Base-by-base conservation (phyloP, 2,113 vertebrate genomes). In the Stegostoma tigrinum region DNA sequence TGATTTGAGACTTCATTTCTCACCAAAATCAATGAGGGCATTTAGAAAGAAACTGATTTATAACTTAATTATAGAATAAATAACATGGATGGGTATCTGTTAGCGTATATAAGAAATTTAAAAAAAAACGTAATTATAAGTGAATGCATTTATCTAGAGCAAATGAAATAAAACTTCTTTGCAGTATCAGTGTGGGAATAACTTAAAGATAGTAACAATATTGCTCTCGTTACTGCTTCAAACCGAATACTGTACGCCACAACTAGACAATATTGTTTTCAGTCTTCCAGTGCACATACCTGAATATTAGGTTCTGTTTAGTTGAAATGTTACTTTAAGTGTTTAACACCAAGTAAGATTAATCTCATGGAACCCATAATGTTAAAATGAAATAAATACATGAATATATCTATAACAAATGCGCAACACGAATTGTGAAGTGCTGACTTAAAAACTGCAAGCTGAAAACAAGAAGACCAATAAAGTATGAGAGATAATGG, bases 1-100 rank as follows among this genome's bases (percentile, higher is more conserved):
- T 95, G 93, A 95, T 72, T 52, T 72, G 93, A 67, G 67, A 94
- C 66, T 42, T 94, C 66, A 94, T 94, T 94, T 94, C 38, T 70
- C 91, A 48, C 86, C 21, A 14, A 94, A 95, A 95, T 72, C 93
- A 95, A 95, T 95, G 45, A 72, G 93, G 48, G 72, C 93, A 70
- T 95, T 95, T 95, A 52, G 72, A 95, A 95, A 95, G 66, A 27
- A 48, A 38, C 42, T 72, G 93, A 95, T 48, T 52, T 95, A 72
- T 95, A 30, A 72, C 24, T 2, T 30, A 70, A 95, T 95, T 95
- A 95, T 72, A 68, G 66, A 72, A 95, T 72, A 95, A 94, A 48
- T 94, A 42, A 94, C 14, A 70, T 30, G 42, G 93, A 12, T 95
- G 23, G 12, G 27, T 24, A 72, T 72, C 42, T 72, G 8, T 72